Evolutionary conservation across 2,113 vertebrate species (phyloP), one percentile per base, ranked within the genome.

Genomic region (Coptodon rendalli): DNA sequence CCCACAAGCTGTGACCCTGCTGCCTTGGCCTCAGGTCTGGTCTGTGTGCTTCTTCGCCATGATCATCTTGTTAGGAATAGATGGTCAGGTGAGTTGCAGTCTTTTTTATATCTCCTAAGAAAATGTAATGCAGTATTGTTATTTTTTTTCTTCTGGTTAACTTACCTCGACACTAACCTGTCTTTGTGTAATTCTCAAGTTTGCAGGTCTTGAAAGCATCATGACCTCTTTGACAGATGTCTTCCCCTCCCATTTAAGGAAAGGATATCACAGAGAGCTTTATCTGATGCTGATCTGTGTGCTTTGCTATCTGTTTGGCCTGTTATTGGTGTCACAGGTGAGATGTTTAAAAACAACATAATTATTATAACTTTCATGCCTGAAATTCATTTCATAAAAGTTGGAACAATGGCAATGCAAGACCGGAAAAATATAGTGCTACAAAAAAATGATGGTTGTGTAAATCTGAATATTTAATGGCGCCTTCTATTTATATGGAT

Each of bases 21-120:
- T 99, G 89, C 98, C 98, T 5, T 98, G 97, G 90, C 97, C 98
- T 66, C 97, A 97, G 0, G 93, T 98, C 81, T 99, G 98, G 98
- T 97, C 98, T 0, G 96, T 96, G 88, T 98, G 95, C 91, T 99
- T 99, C 96, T 98, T 99, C 94, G 68, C 96, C 93, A 99, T 98
- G 98, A 96, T 99, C 36, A 96, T 99, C 89, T 95, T 99, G 76
- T 95, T 99, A 92, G 98, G 98, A 85, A 95, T 98, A 89, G 98
- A 96, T 5, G 92, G 95, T 43, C 95, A 95, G 93, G 96, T 96
- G 16, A 92, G 86, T 31, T 84, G 11, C 34, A 22, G 16, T 6
- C n/a, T 31, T 31, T 8, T 10, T 29, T 59, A n/a, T 22, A 6
- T 68, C 38, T 81, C 17, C 11, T 7, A 13, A 71, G 9, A 76